Conservation (phyloP, 2,797 vertebrate species). For the Gambelia wislizenii region DNA sequence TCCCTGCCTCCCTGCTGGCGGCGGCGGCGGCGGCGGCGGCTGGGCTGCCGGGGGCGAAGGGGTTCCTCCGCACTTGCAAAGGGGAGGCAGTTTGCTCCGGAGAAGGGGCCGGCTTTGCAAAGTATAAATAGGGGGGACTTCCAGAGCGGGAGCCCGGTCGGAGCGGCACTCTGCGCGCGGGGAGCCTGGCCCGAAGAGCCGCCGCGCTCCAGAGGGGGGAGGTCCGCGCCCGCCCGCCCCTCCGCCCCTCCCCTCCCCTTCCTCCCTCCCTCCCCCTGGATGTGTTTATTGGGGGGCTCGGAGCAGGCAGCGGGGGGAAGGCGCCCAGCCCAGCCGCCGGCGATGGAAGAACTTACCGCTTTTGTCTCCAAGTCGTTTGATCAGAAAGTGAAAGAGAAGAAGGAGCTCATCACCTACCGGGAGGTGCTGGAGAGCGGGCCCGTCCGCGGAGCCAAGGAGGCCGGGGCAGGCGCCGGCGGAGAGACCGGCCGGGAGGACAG, state of each 20-base stretch:
- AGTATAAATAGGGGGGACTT: slow-evolving; percentile 99
- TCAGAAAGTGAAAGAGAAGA: slow-evolving; percentile 98
- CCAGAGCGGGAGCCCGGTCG: slow-evolving; percentile 89
- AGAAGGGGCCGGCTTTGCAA: slow-evolving; percentile 95
- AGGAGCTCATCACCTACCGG: slow-evolving; percentile 96
- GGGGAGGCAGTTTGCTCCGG: slow-evolving; percentile 95
- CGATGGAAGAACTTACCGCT: slow-evolving; percentile 99
- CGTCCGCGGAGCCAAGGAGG: slow-evolving; percentile 86
- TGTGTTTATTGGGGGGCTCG: slow-evolving; percentile 86
- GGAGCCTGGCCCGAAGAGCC: slow-evolving; percentile 86
- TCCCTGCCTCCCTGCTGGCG: not conserved
- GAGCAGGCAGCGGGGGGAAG: slow-evolving; percentile 77
- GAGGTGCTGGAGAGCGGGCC: slow-evolving; percentile 95
- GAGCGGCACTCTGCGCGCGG: slow-evolving; percentile 88
- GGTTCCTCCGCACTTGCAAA: slow-evolving; percentile 87
- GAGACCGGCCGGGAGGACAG: slow-evolving; percentile 88
- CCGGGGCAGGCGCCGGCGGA: slow-evolving; percentile 74
- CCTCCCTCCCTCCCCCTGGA: slow-evolving; percentile 82
- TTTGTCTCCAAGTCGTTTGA: slow-evolving; percentile 99
- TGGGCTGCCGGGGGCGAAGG: slow-evolving; percentile 80
- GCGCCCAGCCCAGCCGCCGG: slow-evolving; percentile 68
- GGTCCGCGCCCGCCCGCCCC: slow-evolving; percentile 81
- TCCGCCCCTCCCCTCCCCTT: slow-evolving; percentile 45
- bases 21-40: slow-evolving; percentile 49
- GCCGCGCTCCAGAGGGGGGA: no score